Evolutionary conservation across 2,113 vertebrate species (phyloP), one percentile per base, ranked within the genome.

Genomic region (Paracanthobrama guichenoti): DNA sequence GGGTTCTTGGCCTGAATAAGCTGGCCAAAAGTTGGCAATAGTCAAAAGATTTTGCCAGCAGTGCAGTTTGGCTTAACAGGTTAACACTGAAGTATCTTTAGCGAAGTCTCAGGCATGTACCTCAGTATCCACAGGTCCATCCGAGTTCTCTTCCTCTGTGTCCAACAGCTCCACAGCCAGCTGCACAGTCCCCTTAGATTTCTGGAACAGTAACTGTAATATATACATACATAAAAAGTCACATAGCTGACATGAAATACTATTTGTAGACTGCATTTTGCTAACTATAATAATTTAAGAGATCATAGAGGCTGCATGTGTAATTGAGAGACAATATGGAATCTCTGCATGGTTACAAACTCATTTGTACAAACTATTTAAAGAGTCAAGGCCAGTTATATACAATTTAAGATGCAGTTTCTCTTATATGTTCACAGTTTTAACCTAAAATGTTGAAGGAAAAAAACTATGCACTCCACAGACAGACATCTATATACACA

Each of bases 121-220:
- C 95, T 99, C 97, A 87, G 96, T 96, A 82, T 99, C 98, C 39
- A 97, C 96, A 18, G 97, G 97, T 86, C 98, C 98, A 77, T 99
- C 98, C 0, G 97, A 98, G 90, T 98, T 99, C 50, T 99, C 98
- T 88, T 99, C 98, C 82, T 99, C 98, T 1, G 98, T 97, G 92
- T 99, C 98, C 88, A 99, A 94, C 87, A 99, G 95, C 92, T 99
- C 98, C 88, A 99, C 93, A 9, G 95, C 95, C 93, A 99, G 91
- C 88, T 97, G 96, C 83, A 99, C 95, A 24, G 95, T 94, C 50
- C 96, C 96, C 89, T 94, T 94, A 91, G 94, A 97, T 92, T 99
- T 98, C 85, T 96, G 89, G 90, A 99, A 99, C 93, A 96, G 95
- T 89, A 99, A 88, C 98, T 99, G 78, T 55, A 46, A 48, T 48